phyloP scores from a whole-genome alignment of 2,888 invertebrate genomes.

The Phytoseiulus persimilis region DNA sequence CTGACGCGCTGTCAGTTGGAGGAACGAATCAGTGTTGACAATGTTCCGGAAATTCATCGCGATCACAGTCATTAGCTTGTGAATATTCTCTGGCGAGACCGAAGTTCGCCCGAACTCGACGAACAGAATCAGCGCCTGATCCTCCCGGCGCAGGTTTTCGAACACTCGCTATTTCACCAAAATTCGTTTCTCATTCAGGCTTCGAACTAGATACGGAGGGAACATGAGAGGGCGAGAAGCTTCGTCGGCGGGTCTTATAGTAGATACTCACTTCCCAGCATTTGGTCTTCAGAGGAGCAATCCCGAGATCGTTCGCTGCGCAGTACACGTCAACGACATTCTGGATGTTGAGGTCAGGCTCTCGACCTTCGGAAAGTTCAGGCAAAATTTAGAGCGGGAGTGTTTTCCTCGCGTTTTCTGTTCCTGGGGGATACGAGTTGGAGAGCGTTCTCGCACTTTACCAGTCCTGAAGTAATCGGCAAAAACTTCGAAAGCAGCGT shows the following conservation, averaged over 20 bases:
- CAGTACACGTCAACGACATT: conserved; percentile 16
- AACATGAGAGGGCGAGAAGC: neutral
- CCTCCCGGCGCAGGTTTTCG: neutral
- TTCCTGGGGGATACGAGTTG: too few relatives aligned
- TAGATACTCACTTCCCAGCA: conserved; percentile 14
- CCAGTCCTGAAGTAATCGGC: conserved; percentile 13
- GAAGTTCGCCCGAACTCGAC: conserved; percentile 6
- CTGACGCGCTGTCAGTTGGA: conserved; percentile 11
- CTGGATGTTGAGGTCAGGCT: conserved; percentile 17
- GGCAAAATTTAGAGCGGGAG: too few relatives aligned
- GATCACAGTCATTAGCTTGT: neutral
- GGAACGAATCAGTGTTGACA: neutral
- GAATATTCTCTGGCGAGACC: neutral
- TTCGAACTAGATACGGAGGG: neutral
- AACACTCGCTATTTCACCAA: neutral
- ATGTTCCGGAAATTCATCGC: conserved; percentile 18
- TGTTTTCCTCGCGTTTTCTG: too few relatives aligned
- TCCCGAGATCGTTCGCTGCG: conserved; percentile 1
- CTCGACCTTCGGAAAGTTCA: neutral
- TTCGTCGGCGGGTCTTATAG: neutral
- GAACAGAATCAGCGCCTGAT: conserved; percentile 11
- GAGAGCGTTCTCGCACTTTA: neutral
- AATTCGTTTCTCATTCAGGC: neutral
- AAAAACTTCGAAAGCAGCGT: conserved; percentile 7
- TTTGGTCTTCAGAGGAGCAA: neutral